Base-by-base conservation (phyloP, 2,797 vertebrate genomes). In the Siniperca obscura region DNA sequence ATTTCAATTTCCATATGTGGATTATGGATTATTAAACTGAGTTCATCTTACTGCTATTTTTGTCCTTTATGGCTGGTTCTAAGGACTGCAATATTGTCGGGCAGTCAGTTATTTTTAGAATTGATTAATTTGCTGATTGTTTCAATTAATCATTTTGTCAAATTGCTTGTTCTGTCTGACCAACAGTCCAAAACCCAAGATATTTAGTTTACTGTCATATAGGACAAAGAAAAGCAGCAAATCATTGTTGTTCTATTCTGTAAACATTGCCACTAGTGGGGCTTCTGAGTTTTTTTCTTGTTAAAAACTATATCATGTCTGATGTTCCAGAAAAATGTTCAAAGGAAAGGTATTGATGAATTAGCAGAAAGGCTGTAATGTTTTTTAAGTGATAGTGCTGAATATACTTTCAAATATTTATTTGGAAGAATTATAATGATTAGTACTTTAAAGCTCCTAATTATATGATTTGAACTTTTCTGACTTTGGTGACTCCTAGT, bases 41-140 rank as follows among this genome's bases (percentile, higher is more conserved):
- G 0, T 52, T 50, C 0, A n/a, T 14, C 22, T 27, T n/a, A 48
- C 8, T 0, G 13, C 21, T 10, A 5, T 21, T 38, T 46, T 38
- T 40, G 34, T 16, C 10, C 30, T 38, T 40, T 40, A 4, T 69
- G 27, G 27, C 21, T 53, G 34, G 19, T 2, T 50, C 14, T 36
- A 14, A 30, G 25, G 10, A 69, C 46, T 34, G 44, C 17, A 21
- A 8, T 36, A 12, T 4, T 52, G 19, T 52, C 7, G 22, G 30
- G 3, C 8, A 11, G 30, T 57, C 16, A 21, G 1, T 44, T 44
- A 17, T 62, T 50, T 36, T 60, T 21, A 48, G 8, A 27, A 66
- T 2, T 46, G 3, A 44, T 64, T 14, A 7, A 42, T 64, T 25
- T 44, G 19, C 6, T n/a, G 4, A n/a, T 42, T 42, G n/a, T 42